Conservation (phyloP, 2,113 vertebrate genomes). For the Brachirus orientalis region DNA sequence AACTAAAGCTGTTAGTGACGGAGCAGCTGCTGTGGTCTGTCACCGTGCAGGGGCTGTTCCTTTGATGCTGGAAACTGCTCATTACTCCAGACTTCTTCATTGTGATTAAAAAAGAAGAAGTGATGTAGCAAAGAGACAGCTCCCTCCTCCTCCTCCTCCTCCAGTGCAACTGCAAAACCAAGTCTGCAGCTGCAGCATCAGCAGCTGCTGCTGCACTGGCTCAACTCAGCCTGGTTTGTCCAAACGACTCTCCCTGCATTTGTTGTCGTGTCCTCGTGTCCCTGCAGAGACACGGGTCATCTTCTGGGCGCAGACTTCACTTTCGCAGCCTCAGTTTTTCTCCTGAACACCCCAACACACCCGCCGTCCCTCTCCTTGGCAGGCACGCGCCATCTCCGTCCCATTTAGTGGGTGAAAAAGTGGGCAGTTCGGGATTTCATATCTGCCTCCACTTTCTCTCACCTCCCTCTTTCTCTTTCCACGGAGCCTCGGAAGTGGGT, state of each 20-base stretch:
- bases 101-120: slow-evolving; percentile 3
- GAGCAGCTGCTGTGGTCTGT: slow-evolving; percentile 2
- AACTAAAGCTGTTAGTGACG: not conserved
- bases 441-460: slow-evolving; percentile 53
- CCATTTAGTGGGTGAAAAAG: slow-evolving; percentile 55
- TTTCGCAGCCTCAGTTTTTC: slow-evolving; percentile 42
- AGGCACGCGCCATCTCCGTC: slow-evolving; percentile 61
- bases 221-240: slow-evolving; percentile 36
- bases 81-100: not conserved
- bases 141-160: not conserved
- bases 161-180: slow-evolving; percentile 27
- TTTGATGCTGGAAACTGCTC: slow-evolving; percentile 2
- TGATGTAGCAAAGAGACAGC: not conserved
- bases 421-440: slow-evolving; percentile 73
- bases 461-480: slow-evolving; percentile 52
- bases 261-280: too few species aligned
- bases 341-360: slow-evolving; percentile 38
- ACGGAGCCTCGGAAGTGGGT: slow-evolving; percentile 33
- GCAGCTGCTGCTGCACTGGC: slow-evolving; percentile 40
- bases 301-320: slow-evolving; percentile 21
- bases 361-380: slow-evolving; percentile 11
- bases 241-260: slow-evolving; percentile 35
- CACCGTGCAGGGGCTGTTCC: not conserved
- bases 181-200: slow-evolving; percentile 49
- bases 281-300: slow-evolving; percentile 35